Base-by-base conservation (phyloP, 2,888 invertebrate genomes). In the Drosophila austrosaltans region DNA sequence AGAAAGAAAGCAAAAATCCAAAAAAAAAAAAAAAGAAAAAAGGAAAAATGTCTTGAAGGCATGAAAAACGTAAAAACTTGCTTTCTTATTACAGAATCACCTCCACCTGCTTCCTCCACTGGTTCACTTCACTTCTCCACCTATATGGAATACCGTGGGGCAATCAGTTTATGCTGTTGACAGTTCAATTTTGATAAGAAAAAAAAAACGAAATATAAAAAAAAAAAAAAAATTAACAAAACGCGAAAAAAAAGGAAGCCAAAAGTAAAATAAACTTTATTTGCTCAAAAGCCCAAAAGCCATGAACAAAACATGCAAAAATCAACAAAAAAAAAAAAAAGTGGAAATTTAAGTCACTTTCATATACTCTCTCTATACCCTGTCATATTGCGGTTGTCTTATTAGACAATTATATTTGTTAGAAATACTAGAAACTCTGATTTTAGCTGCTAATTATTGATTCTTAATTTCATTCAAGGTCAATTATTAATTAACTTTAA, bases 171-270 rank as follows among this genome's bases (percentile, higher is more conserved):
- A 48, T 79, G 79, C 62, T 60, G 66, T 69, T 83, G 79, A 79
- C 79, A 81, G 84, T 78, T 81, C 60, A 83, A 72, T 78, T 83
- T 83, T 66, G 42, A 48, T 28, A 58, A 36, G 40, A 53, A 72
- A 30, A 64, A 59, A 36, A 16, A 25, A 42, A 48, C n/a, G 4
- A 10, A 36, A 40, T 30, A 48, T 58, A 28, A n/a, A 10, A 20
- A 48, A 16, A 56, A 40, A 58, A 65, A 54, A 25, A 48, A 63
- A 53, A 60, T 32, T 32, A 32, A 7, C 32, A 32, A 32, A 32
- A 32, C 5, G 36, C 36, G 39, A 5, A 25, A 60, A 57, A 28
- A n/a, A 66, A 53, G 60, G 25, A 42, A 42, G 12, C 16, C 3
- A 8, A 4, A 58, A 7, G 4, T 7, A 1, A 44, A 58, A 56